Conservation (phyloP, 2,797 vertebrate species). For the Leuciscus waleckii region DNA sequence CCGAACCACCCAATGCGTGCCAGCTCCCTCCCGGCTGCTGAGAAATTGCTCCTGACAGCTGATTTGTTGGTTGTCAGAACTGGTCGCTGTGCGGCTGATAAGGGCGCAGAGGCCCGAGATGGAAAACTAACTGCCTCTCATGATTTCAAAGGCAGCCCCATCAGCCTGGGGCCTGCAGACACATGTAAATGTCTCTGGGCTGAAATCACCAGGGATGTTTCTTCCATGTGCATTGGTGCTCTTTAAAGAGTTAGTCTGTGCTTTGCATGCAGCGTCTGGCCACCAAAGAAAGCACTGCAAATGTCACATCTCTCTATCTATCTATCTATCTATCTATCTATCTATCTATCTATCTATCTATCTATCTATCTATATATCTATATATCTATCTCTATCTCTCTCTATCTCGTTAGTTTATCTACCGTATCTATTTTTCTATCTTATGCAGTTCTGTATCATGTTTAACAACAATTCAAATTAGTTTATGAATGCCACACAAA, state of each 20-base stretch:
- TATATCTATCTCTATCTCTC: no score
- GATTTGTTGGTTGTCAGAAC: conserved; percentile 75
- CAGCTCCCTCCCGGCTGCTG: conserved; percentile 55
- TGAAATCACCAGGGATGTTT: conserved; percentile 61
- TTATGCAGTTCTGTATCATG: background rate
- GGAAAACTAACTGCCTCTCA: conserved; percentile 64
- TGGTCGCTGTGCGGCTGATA: conserved; percentile 65
- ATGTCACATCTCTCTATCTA: background rate
- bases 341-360: no score
- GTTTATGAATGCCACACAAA: background rate
- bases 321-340: no score
- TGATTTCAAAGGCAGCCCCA: conserved; percentile 65
- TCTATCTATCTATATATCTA: no score
- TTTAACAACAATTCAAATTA: background rate
- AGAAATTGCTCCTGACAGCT: conserved; percentile 73
- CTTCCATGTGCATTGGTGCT: conserved; percentile 24
- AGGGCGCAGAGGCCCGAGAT: conserved; percentile 61
- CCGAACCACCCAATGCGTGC: conserved; percentile 32
- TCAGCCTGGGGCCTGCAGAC: conserved; percentile 59
- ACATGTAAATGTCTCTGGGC: conserved; percentile 65
- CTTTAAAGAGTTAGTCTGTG: conserved; percentile 34
- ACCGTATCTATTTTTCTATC: background rate
- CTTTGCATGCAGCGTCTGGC: conserved; percentile 3
- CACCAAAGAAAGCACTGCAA: conserved; percentile 1
- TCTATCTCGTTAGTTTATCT: no score